Percentiles rank a stretch among this genome's conserved stretches.
These are phyloP conservation scores for Criorhina ranunculi DNA, from an alignment of 2,888 invertebrate genomes.

Conservation along the genomic window DNA sequence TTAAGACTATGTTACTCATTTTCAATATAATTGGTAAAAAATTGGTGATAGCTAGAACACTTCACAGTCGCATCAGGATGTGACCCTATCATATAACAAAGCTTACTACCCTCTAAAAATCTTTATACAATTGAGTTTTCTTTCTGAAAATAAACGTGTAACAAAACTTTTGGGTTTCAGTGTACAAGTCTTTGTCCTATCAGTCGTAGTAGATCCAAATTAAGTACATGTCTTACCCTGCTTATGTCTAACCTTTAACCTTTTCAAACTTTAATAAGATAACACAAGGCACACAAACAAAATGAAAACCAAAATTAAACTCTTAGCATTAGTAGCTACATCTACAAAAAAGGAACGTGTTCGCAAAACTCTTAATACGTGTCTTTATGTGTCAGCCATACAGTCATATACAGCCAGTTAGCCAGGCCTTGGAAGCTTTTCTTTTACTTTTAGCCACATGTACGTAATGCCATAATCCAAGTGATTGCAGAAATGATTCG, in stretches of 20 bases:
- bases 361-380: slow-evolving; percentile 55
- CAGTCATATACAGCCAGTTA: slow-evolving; percentile 31
- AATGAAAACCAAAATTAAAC: slow-evolving; percentile 39
- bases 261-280: slow-evolving; percentile 32
- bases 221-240: slow-evolving; percentile 7
- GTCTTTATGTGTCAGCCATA: slow-evolving; percentile 60
- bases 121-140: too few species aligned
- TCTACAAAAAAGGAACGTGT: slow-evolving; percentile 54
- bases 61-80: too few species aligned
- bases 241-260: slow-evolving; percentile 3
- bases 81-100: too few species aligned
- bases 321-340: slow-evolving; percentile 44
- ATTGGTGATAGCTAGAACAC: too few species aligned
- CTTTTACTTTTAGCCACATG: slow-evolving; percentile 59
- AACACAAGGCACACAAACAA: slow-evolving; percentile 36
- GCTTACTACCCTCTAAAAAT: too few species aligned
- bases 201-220: not conserved
- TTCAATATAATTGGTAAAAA: too few species aligned
- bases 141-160: too few species aligned
- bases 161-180: too few species aligned
- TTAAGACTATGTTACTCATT: too few species aligned
- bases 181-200: too few species aligned
- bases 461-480: slow-evolving; percentile 59
- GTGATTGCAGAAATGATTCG: slow-evolving; percentile 59
- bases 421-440: slow-evolving; percentile 54